These are phyloP conservation scores for Timandra comae DNA, from an alignment of 2,888 invertebrate species.

Conservation along the genomic window DNA sequence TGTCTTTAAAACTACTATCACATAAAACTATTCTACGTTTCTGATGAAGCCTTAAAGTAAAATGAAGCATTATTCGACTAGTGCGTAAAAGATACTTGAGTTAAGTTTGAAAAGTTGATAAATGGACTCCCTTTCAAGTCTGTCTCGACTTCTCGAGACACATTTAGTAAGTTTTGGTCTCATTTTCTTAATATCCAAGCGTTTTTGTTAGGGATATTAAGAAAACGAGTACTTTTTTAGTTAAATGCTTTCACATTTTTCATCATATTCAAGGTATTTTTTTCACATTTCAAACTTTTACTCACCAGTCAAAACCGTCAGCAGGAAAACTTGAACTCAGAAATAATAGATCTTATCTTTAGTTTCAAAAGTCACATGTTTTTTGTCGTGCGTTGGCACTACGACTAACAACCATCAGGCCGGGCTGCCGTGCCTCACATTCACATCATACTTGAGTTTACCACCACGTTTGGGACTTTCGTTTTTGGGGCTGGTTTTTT, in stretches of 20 bases:
- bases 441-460: conserved; percentile 28
- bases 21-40: conserved; percentile 17
- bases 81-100: too few relatives aligned
- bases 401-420: conserved; percentile 68
- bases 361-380: conserved; percentile 69
- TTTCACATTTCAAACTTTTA: too few relatives aligned
- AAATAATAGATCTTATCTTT: conserved; percentile 66
- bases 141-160: not conserved
- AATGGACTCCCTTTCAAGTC: conserved; percentile 1
- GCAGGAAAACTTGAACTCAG: conserved; percentile 21
- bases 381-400: conserved; percentile 56
- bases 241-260: too few relatives aligned
- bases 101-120: not conserved
- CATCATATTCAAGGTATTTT: too few relatives aligned
- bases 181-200: too few relatives aligned
- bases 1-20: conserved; percentile 27
- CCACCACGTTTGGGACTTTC: conserved; percentile 17
- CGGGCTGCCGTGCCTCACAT: conserved; percentile 29
- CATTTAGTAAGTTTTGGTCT: conserved; percentile 1
- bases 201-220: conserved; percentile 6
- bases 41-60: conserved; percentile 4
- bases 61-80: too few relatives aligned
- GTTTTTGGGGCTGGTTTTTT: conserved; percentile 15
- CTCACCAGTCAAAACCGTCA: not conserved
- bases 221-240: too few relatives aligned